A percentile compares a stretch with the other conserved stretches of the same genome.
Conservation (phyloP, 2,888 invertebrate genomes). For the Chamaedrilus cognettii region DNA sequence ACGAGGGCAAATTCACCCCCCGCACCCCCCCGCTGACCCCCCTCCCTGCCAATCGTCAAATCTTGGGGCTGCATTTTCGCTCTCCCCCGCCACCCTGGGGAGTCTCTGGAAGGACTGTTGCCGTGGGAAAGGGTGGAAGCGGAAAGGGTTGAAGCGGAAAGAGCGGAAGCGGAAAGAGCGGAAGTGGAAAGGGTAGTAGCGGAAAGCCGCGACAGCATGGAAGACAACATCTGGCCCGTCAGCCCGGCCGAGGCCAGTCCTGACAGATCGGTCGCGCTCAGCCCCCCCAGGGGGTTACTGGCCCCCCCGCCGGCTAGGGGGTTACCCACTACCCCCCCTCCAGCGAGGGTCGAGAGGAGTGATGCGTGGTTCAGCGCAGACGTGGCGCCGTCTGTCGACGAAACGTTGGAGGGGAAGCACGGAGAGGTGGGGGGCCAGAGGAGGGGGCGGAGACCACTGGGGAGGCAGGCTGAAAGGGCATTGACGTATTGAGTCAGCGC, state of each 20-base stretch:
- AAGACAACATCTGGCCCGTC: not conserved
- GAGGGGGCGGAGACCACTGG: conserved; percentile 10
- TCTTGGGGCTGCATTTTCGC: not conserved
- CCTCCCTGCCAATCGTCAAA: not conserved
- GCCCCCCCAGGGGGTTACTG: conserved; percentile 5
- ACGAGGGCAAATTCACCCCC: no score
- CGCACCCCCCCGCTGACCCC: no score
- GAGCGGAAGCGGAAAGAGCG: not conserved
- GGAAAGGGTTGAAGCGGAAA: not conserved
- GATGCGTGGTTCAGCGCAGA: conserved; percentile 16
- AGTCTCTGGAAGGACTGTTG: not conserved
- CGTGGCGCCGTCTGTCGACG: conserved; percentile 7
- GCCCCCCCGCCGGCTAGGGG: conserved; percentile 2
- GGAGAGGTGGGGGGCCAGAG: conserved; percentile 19
- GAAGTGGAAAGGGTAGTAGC: not conserved
- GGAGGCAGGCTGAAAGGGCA: conserved; percentile 11
- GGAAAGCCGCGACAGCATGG: not conserved
- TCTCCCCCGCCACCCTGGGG: not conserved
- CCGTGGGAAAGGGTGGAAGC: not conserved
- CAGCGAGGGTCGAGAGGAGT: conserved; percentile 2
- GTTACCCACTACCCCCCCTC: not conserved
- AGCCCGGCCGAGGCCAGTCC: not conserved
- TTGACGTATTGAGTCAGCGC: conserved; percentile 8
- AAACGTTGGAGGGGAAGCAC: conserved; percentile 15
- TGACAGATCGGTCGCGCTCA: not conserved